Percentiles rank a stretch among this genome's conserved stretches.
Evolutionary conservation across 2,888 invertebrate species (phyloP).

Genomic region (Nematopogon swammerdamellus): DNA sequence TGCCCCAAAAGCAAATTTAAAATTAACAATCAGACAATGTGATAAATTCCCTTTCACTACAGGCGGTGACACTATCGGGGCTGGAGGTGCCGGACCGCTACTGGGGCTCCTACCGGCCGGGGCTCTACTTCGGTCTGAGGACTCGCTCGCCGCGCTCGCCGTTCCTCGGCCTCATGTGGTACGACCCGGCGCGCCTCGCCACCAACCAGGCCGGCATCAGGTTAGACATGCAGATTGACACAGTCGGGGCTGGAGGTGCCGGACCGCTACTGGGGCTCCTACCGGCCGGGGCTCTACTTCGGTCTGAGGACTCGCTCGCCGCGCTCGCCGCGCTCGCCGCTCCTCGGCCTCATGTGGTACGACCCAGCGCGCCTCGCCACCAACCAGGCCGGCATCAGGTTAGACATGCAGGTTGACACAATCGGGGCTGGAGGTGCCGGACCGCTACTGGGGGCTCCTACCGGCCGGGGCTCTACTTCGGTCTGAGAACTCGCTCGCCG

Average conservation of each 20-base stretch:
- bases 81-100: conserved; percentile 72
- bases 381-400: conserved; percentile 74
- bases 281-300: conserved; percentile 84
- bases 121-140: conserved; percentile 88
- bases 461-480: conserved; percentile 84
- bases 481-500: conserved; percentile 86
- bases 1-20: too few relatives aligned
- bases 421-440: conserved; percentile 69
- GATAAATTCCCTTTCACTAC: too few relatives aligned
- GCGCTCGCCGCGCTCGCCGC: conserved; percentile 80
- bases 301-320: conserved; percentile 90
- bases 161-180: conserved; percentile 96
- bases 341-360: conserved; percentile 97
- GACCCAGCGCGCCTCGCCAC: conserved; percentile 64
- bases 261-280: conserved; percentile 91
- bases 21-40: too few relatives aligned
- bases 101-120: conserved; percentile 94
- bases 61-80: conserved; percentile 63
- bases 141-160: conserved; percentile 84
- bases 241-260: conserved; percentile 68
- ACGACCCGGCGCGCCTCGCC: conserved; percentile 66
- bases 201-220: conserved; percentile 74
- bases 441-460: conserved; percentile 94
- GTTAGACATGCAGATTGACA: conserved; percentile 34
- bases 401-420: conserved; percentile 21